Base-by-base conservation (phyloP, 2,797 vertebrate genomes). In the Xenentodon cancila region DNA sequence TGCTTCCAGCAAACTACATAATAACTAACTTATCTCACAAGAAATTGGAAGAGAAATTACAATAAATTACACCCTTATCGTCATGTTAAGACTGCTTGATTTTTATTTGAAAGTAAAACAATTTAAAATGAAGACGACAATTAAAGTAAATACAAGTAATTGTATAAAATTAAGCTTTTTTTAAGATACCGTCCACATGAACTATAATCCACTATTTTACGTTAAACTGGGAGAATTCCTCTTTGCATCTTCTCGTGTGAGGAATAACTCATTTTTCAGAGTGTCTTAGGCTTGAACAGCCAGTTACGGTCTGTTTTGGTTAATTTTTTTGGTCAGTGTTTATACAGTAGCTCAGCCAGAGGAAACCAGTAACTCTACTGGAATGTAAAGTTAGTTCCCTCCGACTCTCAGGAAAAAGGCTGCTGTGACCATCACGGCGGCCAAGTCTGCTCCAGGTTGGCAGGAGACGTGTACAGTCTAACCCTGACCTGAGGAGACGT, bases 401-500 rank as follows among this genome's bases (percentile, higher is more conserved):
- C 62, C 53, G 71, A 68, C 59, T 79, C 54, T 50, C 7, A 17
- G 67, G 59, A 61, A 66, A 74, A 57, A 58, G 17, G 15, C 55
- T 44, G 48, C 55, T 73, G 37, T 15, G 37, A 40, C 13, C 13
- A 16, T 40, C 74, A 75, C 43, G 53, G 79, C 55, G 71, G 78
- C 75, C 69, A 64, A 72, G 50, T 61, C 50, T 73, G 68, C 71
- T 70, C 70, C 59, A 59, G 49, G 72, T 64, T 61, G 66, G 71
- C 45, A 66, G 68, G 49, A 81, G 78, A 87, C 46, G 50, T 73
- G 62, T 59, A 66, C 72, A 62, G 71, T 81, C 79, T 76, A 60
- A 87, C 64, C 68, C 69, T 74, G 84, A 85, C 80, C 79, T 71
- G 77, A 60, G 56, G 60, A 76, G 79, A 86, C 72, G 4, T 86